phyloP scores from a whole-genome alignment of 92 coral and sea anemone species.

The Heteractis magnifica region DNA sequence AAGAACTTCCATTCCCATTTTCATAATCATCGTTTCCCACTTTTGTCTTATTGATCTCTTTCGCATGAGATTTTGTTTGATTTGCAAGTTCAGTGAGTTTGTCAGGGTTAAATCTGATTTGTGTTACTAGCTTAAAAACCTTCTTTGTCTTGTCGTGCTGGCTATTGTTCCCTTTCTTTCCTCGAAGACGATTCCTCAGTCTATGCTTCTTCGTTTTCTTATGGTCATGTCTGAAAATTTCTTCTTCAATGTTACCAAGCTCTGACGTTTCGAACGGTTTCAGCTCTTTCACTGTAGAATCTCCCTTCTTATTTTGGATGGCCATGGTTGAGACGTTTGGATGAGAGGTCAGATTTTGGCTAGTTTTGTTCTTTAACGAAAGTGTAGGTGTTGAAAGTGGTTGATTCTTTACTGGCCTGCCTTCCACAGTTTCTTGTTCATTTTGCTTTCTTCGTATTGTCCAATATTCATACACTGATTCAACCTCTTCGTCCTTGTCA shows the following conservation, averaged over 20 bases:
- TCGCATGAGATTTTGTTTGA: background rate
- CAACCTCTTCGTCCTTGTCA: background rate
- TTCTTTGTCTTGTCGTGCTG: background rate
- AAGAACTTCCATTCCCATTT: background rate
- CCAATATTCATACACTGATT: background rate
- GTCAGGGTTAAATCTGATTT: background rate
- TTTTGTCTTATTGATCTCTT: background rate
- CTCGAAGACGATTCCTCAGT: background rate
- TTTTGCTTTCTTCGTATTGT: background rate
- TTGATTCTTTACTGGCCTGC: background rate
- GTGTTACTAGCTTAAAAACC: background rate
- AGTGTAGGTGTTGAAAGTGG: background rate
- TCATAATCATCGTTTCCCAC: background rate
- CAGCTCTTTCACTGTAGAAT: background rate
- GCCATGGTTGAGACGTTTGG: background rate
- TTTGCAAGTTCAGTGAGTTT: background rate
- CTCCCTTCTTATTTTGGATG: background rate
- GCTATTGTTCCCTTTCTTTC: background rate
- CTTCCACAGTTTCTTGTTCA: background rate
- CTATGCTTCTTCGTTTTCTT: background rate
- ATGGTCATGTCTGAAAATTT: background rate
- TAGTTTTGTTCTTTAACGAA: background rate
- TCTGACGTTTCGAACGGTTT: constrained; percentile 10
- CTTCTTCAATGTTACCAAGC: constrained; percentile 10
- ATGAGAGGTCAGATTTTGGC: background rate